These are phyloP conservation scores for Silurus meridionalis DNA, from an alignment of 2,113 vertebrate genomes.

Conservation along the genomic window DNA sequence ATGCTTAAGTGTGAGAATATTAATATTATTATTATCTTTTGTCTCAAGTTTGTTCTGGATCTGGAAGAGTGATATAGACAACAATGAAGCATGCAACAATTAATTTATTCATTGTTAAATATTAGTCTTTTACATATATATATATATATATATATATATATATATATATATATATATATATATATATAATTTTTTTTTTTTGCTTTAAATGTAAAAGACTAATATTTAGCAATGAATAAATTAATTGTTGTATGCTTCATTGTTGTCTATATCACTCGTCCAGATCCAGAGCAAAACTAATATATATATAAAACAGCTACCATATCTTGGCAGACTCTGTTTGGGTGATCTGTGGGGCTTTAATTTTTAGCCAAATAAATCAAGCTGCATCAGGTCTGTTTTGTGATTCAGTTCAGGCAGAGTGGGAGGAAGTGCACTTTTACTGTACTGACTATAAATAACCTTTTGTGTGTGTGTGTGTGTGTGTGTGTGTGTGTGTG, in stretches of 20 bases:
- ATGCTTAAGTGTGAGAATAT: slow-evolving; percentile 13
- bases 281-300: not conserved
- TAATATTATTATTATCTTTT: not conserved
- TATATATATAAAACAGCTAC: not conserved
- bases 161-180: no score
- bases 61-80: no score
- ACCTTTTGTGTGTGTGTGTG: slow-evolving; percentile 19
- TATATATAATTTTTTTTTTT: no score
- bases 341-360: not conserved
- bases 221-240: not conserved
- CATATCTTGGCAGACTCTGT: not conserved
- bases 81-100: not conserved
- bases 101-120: not conserved
- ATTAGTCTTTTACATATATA: not conserved
- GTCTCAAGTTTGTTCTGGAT: not conserved
- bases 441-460: slow-evolving; percentile 42
- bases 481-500: slow-evolving; percentile 46
- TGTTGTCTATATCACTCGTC: not conserved
- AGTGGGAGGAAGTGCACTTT: not conserved
- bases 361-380: not conserved
- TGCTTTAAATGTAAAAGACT: not conserved
- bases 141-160: no score
- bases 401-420: slow-evolving; percentile 9
- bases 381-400: slow-evolving; percentile 7
- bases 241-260: not conserved